Base-by-base conservation (phyloP, 2,113 vertebrate species). In the Ailurus styani region DNA sequence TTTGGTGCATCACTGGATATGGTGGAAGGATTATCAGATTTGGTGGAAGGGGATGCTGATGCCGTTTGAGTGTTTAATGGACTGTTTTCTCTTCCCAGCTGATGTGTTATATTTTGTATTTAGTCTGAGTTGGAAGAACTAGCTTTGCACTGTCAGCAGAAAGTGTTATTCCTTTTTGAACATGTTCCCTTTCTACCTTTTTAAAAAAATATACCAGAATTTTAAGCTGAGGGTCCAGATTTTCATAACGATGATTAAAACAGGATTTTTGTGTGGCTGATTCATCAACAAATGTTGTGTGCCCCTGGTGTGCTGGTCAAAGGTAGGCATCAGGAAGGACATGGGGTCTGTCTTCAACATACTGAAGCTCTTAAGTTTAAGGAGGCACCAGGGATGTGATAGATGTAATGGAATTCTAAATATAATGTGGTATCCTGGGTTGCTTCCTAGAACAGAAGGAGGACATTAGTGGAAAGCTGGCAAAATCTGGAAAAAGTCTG, bases 11-110 rank as follows among this genome's bases (percentile, higher is more conserved):
- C 81, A 84, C n/a, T 78, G 2, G 15, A 66, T 90, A 91, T 97
- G 75, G 87, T 95, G 97, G 55, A 97, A 97, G 86, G 91, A 20
- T 78, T 87, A 84, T 52, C 78, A 3, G 12, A 60, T 88, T 95
- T 97, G 75, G 85, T 95, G 97, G 55, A 97, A 97, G 92, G 91
- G 95, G 85, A 98, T 96, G 62, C 96, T 97, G 97, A 90, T 95
- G 93, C 62, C 93, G 6, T 55, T 95, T 77, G 72, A 91, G 92
- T 84, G 47, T 89, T 87, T 96, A 86, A 91, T 0, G 10, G 88
- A 73, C 75, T 82, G 37, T 78, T 81, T 62, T 83, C 27, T 82
- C 52, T 81, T 87, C 1, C n/a, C 9, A 78, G 34, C 12, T 91
- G 93, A 94, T 77, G 64, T 70, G 5, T 86, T 90, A 8, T 47